A percentile compares a stretch with the other conserved stretches of the same genome.
Evolutionary conservation across 2,888 invertebrate species (phyloP).

Genomic region (Incurvaria masculella): DNA sequence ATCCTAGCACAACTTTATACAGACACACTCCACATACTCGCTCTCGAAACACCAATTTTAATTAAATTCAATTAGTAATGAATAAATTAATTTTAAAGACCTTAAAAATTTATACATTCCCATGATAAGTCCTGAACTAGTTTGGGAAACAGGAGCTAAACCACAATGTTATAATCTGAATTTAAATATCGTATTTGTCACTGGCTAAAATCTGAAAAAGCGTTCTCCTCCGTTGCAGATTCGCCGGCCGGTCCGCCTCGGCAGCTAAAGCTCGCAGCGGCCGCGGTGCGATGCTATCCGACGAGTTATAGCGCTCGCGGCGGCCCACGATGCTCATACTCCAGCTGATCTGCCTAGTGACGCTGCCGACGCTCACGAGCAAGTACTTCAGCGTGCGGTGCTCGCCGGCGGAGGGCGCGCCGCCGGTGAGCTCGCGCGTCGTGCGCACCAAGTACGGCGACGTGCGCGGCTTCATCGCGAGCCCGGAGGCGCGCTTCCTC

Average conservation of each 20-base stretch:
- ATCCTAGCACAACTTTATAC: too few relatives aligned
- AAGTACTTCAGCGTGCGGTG: constrained; percentile 35
- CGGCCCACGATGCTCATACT: constrained; percentile 39
- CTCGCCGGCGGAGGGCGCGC: constrained; percentile 42
- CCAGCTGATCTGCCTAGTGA: constrained; percentile 45
- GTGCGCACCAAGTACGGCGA: constrained; percentile 88
- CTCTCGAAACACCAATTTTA: too few relatives aligned
- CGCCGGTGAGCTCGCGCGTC: constrained; percentile 74
- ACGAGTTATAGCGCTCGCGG: not conserved
- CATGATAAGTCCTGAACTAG: too few relatives aligned
- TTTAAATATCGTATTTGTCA: too few relatives aligned
- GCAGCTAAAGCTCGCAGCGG: not conserved
- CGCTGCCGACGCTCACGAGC: constrained; percentile 46
- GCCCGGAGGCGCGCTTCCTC: constrained; percentile 74
- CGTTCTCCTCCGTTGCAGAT: not conserved
- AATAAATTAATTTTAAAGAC: too few relatives aligned
- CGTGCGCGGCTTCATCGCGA: constrained; percentile 80
- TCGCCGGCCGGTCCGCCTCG: not conserved
- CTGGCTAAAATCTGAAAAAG: too few relatives aligned
- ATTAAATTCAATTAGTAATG: too few relatives aligned
- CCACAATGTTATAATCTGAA: too few relatives aligned
- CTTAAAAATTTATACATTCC: too few relatives aligned
- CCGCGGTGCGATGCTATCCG: not conserved
- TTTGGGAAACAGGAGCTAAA: too few relatives aligned
- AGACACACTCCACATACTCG: too few relatives aligned